Percentiles rank a stretch among this genome's conserved stretches.
Conservation (phyloP, 2,888 invertebrate genomes). For the Chrysotoxum bicinctum region DNA sequence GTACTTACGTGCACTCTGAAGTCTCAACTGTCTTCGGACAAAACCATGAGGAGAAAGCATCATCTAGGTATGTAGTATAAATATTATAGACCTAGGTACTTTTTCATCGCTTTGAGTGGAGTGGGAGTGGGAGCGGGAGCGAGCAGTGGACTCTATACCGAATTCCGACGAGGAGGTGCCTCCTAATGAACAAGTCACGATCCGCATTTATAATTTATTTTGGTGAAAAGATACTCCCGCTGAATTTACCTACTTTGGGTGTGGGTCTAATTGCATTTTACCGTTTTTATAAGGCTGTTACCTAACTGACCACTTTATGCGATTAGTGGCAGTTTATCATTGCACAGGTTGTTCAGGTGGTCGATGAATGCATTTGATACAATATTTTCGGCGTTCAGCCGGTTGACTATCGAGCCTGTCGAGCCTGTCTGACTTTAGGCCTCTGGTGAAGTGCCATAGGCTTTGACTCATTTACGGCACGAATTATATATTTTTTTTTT, state of each 20-base stretch:
- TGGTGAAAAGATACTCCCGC: slow-evolving; percentile 71
- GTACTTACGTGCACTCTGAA: neutral
- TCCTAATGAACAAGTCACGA: slow-evolving; percentile 72
- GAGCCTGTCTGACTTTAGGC: neutral
- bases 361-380: slow-evolving; percentile 66
- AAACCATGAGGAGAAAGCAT: slow-evolving; percentile 47
- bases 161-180: slow-evolving; percentile 57
- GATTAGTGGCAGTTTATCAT: slow-evolving; percentile 70
- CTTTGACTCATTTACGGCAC: slow-evolving; percentile 56
- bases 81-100: neutral
- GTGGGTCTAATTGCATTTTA: slow-evolving; percentile 73
- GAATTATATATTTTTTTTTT: slow-evolving; percentile 28
- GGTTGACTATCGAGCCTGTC: too few relatives aligned
- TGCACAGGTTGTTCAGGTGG: slow-evolving; percentile 68
- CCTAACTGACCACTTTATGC: slow-evolving; percentile 71
- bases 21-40: neutral
- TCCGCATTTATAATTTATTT: slow-evolving; percentile 72
- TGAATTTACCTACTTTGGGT: slow-evolving; percentile 64
- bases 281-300: slow-evolving; percentile 65
- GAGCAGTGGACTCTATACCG: neutral
- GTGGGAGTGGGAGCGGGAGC: neutral
- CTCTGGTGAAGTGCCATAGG: neutral
- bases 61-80: neutral
- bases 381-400: slow-evolving; percentile 47
- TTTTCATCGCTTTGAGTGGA: neutral